Evolutionary conservation across 2,888 invertebrate species (phyloP).

Genomic region (Lamellibrachia columna): DNA sequence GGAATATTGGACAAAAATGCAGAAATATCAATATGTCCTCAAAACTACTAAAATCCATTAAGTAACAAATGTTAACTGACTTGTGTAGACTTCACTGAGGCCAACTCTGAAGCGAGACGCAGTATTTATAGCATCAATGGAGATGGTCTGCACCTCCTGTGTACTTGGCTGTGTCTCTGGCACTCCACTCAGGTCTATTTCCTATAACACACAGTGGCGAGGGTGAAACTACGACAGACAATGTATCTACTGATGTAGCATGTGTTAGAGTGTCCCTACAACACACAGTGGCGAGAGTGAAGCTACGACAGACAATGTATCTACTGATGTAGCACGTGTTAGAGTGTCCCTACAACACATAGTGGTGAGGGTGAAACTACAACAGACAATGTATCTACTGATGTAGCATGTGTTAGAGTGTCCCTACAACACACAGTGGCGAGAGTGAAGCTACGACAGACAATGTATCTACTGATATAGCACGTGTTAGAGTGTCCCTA

Average conservation of each 20-base stretch:
- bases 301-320: too few species aligned
- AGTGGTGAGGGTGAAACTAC: too few species aligned
- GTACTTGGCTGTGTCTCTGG: background rate
- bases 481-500: too few species aligned
- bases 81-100: background rate
- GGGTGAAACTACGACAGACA: background rate
- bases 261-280: background rate
- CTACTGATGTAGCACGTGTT: too few species aligned
- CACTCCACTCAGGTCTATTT: background rate
- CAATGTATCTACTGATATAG: too few species aligned
- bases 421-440: too few species aligned
- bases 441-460: too few species aligned
- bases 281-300: background rate
- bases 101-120: slow-evolving; percentile 1
- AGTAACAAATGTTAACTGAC: background rate
- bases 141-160: background rate
- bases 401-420: too few species aligned
- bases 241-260: background rate
- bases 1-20: too few species aligned
- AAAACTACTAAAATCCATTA: background rate
- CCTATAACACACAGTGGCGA: background rate
- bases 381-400: too few species aligned
- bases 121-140: background rate
- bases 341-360: too few species aligned
- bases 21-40: background rate